These are phyloP conservation scores for Oxytorus armatus DNA, from an alignment of 2,888 invertebrate species.

Conservation along the genomic window DNA sequence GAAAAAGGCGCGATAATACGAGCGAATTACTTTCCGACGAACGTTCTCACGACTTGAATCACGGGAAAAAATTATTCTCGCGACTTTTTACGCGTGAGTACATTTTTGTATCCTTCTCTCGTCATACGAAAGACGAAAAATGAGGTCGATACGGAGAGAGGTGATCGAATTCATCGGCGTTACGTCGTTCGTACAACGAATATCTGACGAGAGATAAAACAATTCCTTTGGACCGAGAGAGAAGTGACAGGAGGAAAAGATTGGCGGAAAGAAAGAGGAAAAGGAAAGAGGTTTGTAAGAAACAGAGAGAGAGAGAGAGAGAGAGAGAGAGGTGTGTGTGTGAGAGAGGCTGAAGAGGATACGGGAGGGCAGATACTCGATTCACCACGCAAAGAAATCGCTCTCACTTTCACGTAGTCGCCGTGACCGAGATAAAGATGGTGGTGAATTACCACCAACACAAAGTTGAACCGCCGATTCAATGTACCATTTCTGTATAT, in stretches of 20 bases:
- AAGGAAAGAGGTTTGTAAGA: too few species aligned
- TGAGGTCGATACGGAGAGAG: neutral
- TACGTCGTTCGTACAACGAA: slow-evolving; percentile 26
- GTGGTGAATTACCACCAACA: slow-evolving; percentile 75
- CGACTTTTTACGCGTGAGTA: neutral
- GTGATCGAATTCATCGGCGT: slow-evolving; percentile 18
- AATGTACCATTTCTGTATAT: slow-evolving; percentile 2
- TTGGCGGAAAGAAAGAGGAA: slow-evolving; percentile 5
- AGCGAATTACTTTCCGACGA: neutral
- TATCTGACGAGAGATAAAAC: slow-evolving; percentile 29
- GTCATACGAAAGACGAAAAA: too few species aligned
- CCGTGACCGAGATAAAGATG: slow-evolving; percentile 84
- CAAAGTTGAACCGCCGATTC: slow-evolving; percentile 56
- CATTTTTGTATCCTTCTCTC: neutral
- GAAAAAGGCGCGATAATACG: neutral
- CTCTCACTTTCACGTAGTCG: slow-evolving; percentile 83
- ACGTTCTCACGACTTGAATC: neutral
- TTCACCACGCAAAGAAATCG: slow-evolving; percentile 64
- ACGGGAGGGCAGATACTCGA: slow-evolving; percentile 42
- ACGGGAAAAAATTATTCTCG: neutral
- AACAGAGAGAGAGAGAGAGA: slow-evolving; percentile 9
- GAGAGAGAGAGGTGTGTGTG: neutral
- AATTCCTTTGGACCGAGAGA: slow-evolving; percentile 22
- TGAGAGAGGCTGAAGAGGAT: slow-evolving; percentile 41
- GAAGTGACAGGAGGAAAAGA: neutral